Conservation (phyloP, 2,797 vertebrate species). For the Betta splendens region DNA sequence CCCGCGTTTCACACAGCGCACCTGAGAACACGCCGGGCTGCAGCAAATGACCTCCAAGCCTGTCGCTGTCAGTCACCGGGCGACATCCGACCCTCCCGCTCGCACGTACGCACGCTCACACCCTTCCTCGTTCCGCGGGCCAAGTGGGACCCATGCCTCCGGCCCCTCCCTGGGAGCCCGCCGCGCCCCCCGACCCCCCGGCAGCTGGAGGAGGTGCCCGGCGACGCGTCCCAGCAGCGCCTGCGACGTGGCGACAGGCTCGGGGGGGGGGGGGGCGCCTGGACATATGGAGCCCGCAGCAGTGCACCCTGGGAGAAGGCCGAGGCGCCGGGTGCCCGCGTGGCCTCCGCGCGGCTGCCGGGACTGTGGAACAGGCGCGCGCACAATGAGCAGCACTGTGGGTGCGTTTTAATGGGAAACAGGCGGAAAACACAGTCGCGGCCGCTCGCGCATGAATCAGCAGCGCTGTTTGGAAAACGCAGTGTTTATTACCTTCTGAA, state of each 20-base stretch:
- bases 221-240: conserved; percentile 71
- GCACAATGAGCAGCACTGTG: conserved; percentile 5
- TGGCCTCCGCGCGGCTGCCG: conserved; percentile 27
- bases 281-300: conserved; percentile 57
- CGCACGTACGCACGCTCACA: conserved; percentile 22
- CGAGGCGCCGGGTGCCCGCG: conserved; percentile 56
- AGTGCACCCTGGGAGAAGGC: conserved; percentile 58
- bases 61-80: conserved; percentile 74
- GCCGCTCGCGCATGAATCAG: conserved; percentile 14
- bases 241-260: conserved; percentile 75
- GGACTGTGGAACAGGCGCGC: conserved; percentile 32
- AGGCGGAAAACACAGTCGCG: conserved; percentile 25
- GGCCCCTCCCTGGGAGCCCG: conserved; percentile 32
- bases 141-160: conserved; percentile 52
- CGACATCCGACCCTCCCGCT: conserved; percentile 63
- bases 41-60: conserved; percentile 55
- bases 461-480: conserved; percentile 64
- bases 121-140: conserved; percentile 44
- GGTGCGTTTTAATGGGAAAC: conserved; percentile 57
- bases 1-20: conserved; percentile 41
- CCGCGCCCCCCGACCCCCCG: conserved; percentile 55
- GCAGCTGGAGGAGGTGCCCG: conserved; percentile 72
- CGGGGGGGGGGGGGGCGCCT: conserved; percentile 54
- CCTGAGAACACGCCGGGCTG: conserved; percentile 42
- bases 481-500: conserved; percentile 72